These are phyloP conservation scores for Potorous gilbertii DNA, from an alignment of 2,797 vertebrate species.

Conservation along the genomic window DNA sequence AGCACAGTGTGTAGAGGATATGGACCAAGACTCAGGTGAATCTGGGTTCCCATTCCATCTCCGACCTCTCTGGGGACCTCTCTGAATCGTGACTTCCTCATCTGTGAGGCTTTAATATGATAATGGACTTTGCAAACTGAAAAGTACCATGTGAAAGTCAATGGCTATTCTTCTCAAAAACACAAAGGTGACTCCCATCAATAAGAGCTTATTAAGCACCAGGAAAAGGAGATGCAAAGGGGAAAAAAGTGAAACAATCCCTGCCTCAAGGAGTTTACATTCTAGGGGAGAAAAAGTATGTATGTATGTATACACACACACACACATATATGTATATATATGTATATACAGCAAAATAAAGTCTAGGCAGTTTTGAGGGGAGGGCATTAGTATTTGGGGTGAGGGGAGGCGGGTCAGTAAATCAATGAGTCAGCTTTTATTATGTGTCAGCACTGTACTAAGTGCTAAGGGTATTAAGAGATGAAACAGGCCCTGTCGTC, in stretches of 20 bases:
- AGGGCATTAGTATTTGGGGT: fast-evolving
- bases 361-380: not conserved
- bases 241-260: not conserved
- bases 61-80: not conserved
- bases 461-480: not conserved
- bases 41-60: not conserved
- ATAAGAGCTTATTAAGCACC: not conserved
- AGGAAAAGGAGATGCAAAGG: not conserved
- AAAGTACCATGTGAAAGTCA: not conserved
- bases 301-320: too few species aligned
- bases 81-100: not conserved
- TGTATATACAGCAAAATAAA: not conserved
- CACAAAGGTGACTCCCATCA: not conserved
- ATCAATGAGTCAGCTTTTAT: not conserved
- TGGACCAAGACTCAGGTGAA: not conserved
- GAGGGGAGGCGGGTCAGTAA: not conserved
- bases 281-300: not conserved
- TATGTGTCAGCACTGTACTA: not conserved
- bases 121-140: not conserved
- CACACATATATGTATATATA: too few species aligned
- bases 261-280: not conserved
- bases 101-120: not conserved
- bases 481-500: not conserved
- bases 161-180: not conserved
- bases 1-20: not conserved